phyloP scores from a whole-genome alignment of 2,113 vertebrate genomes.

The Eudorcas thomsonii region DNA sequence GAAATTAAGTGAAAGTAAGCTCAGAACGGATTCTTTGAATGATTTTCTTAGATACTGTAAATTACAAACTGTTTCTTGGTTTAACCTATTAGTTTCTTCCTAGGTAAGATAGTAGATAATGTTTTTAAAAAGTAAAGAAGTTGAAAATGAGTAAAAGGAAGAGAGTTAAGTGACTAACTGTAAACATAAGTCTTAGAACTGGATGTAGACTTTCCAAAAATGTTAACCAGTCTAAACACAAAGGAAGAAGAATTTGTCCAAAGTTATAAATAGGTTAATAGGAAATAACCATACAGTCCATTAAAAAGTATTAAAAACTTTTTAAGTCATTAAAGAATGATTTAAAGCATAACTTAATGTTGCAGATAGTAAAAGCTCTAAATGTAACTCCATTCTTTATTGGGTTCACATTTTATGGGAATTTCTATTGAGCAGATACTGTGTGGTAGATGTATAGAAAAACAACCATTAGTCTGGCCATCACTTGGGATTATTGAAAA shows the following conservation, averaged over 20 bases:
- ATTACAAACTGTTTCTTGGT: not conserved
- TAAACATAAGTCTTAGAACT: not conserved
- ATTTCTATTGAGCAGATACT: constrained; percentile 16
- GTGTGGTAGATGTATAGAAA: not conserved
- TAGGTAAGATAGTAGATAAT: not conserved
- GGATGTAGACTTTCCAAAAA: not conserved
- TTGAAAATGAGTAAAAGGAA: not conserved
- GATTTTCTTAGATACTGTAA: not conserved
- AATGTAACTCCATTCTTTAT: not conserved
- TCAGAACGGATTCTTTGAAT: constrained; percentile 18
- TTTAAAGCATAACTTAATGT: constrained; percentile 7
- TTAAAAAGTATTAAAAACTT: constrained; percentile 20
- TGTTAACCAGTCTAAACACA: not conserved
- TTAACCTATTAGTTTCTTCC: not conserved
- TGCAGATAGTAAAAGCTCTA: not conserved
- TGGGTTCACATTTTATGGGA: not conserved
- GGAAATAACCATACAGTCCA: not conserved
- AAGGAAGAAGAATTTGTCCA: not conserved
- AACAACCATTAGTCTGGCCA: not conserved
- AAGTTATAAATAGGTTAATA: not conserved
- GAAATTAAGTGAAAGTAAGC: not conserved
- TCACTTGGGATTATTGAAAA: not conserved
- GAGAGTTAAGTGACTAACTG: not conserved
- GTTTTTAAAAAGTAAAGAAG: not conserved
- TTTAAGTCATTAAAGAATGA: constrained; percentile 19